These are phyloP conservation scores for Scortum barcoo DNA, from an alignment of 2,113 vertebrate species.

Conservation along the genomic window DNA sequence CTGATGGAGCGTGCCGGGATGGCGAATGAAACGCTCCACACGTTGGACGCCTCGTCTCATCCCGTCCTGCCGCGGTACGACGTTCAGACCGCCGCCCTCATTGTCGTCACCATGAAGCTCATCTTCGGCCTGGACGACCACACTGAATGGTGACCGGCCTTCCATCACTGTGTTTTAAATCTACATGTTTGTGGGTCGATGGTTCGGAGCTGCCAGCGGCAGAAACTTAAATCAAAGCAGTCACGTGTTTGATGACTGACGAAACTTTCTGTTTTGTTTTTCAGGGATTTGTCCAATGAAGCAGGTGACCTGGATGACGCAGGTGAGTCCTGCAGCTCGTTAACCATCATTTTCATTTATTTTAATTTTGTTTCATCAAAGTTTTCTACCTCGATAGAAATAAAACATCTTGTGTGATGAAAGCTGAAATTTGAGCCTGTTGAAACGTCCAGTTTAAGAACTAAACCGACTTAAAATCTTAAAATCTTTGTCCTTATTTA, in stretches of 20 bases:
- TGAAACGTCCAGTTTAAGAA: too few species aligned
- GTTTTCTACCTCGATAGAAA: too few species aligned
- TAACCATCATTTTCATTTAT: not conserved
- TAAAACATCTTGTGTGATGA: too few species aligned
- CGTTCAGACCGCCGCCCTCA: slow-evolving; percentile 87
- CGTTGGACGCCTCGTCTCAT: slow-evolving; percentile 76
- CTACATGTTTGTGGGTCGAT: too few species aligned
- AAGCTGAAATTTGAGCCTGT: too few species aligned
- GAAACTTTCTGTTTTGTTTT: slow-evolving; percentile 32
- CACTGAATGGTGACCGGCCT: slow-evolving; percentile 83
- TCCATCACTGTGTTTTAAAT: too few species aligned
- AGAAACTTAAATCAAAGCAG: too few species aligned
- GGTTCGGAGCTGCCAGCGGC: too few species aligned
- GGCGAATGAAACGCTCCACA: slow-evolving; percentile 80
- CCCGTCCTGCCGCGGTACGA: slow-evolving; percentile 86
- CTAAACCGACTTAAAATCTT: too few species aligned
- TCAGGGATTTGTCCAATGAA: slow-evolving; percentile 68
- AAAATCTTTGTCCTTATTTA: too few species aligned
- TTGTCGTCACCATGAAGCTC: slow-evolving; percentile 91
- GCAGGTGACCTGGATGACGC: not conserved
- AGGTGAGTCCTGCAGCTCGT: slow-evolving; percentile 40
- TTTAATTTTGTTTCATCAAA: too few species aligned
- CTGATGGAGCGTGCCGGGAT: slow-evolving; percentile 83
- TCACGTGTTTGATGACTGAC: too few species aligned
- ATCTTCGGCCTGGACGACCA: slow-evolving; percentile 91